A percentile compares a stretch with the other conserved stretches of the same genome.
These are phyloP conservation scores for Paratrypauchen microcephalus DNA, from an alignment of 2,797 vertebrate genomes.

Conservation along the genomic window DNA sequence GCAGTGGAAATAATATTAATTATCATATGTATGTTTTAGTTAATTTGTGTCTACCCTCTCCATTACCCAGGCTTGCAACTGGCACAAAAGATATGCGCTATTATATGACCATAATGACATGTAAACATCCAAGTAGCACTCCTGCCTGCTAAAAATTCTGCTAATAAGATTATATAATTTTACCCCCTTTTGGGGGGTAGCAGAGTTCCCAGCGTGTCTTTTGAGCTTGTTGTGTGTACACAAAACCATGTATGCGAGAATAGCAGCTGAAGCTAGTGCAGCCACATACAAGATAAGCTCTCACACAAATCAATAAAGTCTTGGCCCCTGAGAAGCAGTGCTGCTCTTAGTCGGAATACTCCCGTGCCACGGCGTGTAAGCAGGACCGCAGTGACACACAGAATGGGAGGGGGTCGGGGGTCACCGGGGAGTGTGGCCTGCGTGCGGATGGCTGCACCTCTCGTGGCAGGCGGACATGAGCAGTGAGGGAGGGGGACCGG, in stretches of 20 bases:
- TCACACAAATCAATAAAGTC: conserved; percentile 73
- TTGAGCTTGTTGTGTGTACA: conserved; percentile 10
- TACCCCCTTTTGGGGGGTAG: neutral
- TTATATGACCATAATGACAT: too few species aligned
- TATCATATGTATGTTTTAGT: neutral
- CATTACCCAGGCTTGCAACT: neutral
- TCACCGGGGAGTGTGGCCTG: conserved; percentile 59
- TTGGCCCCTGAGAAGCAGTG: conserved; percentile 64
- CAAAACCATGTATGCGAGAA: conserved; percentile 18
- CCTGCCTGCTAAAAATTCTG: too few species aligned
- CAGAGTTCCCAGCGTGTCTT: conserved; percentile 7
- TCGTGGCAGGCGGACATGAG: conserved; percentile 46
- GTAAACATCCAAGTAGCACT: too few species aligned
- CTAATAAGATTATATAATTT: too few species aligned
- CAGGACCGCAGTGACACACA: conserved; percentile 52
- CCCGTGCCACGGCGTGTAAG: conserved; percentile 66
- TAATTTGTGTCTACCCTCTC: neutral
- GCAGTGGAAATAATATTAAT: too few species aligned
- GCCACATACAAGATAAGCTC: conserved; percentile 61
- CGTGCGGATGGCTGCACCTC: conserved; percentile 59
- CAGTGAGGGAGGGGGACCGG: conserved; percentile 9
- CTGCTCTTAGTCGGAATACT: conserved; percentile 62
- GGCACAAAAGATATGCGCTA: neutral
- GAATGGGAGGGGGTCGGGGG: conserved; percentile 58
- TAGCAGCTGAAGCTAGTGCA: neutral